Evolutionary conservation across 2,797 vertebrate species (phyloP).

Genomic region (Enteromius argenteus): DNA sequence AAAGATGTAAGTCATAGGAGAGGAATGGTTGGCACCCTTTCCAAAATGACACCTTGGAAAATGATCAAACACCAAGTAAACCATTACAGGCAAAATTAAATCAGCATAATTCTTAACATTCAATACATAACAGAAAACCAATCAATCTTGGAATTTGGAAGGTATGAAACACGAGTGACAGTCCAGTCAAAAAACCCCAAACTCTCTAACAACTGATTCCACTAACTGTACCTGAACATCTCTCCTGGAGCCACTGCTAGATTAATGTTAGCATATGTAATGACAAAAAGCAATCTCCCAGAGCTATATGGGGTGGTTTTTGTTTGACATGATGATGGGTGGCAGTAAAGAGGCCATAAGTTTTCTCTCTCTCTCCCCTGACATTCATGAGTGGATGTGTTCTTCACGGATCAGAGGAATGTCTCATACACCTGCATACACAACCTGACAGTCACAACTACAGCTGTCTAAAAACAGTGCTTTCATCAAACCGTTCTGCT

Average conservation of each 20-base stretch:
- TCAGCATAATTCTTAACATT: not conserved
- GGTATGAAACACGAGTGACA: not conserved
- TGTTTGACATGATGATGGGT: not conserved
- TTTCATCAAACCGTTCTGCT: not conserved
- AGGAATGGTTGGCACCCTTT: not conserved
- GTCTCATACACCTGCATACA: constrained; percentile 20
- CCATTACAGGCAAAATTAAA: not conserved
- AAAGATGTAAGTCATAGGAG: too few species aligned
- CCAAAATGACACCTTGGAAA: not conserved
- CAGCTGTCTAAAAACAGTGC: not conserved
- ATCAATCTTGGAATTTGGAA: not conserved
- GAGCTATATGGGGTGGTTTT: not conserved
- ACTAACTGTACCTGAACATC: not conserved
- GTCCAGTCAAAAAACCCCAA: not conserved
- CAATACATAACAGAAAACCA: not conserved
- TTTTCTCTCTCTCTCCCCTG: not conserved
- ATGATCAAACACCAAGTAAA: not conserved
- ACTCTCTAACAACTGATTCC: not conserved
- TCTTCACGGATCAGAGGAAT: constrained; percentile 27
- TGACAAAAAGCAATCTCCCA: not conserved
- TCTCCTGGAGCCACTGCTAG: not conserved
- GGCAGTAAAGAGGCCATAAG: not conserved
- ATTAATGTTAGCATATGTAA: not conserved
- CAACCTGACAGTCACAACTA: constrained; percentile 24
- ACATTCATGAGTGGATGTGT: constrained; percentile 20